These are phyloP conservation scores for Pseudomyrmex pallidus DNA, from an alignment of 1,140 invertebrate species.

Conservation along the genomic window DNA sequence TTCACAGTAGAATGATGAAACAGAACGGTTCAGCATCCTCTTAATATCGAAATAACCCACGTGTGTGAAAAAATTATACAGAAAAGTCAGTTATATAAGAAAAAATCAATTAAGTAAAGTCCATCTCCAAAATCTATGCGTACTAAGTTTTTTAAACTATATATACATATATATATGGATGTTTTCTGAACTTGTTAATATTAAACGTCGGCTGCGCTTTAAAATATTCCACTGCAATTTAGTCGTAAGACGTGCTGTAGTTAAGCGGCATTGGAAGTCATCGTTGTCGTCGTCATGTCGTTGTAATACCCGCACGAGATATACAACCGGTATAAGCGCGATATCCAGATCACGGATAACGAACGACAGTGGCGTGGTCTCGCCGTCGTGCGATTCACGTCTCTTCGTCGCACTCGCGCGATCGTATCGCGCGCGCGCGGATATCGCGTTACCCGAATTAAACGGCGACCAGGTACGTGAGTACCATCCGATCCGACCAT, in stretches of 20 bases:
- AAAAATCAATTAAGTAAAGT: too few species aligned
- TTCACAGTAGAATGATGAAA: too few species aligned
- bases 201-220: not conserved
- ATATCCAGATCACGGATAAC: constrained; percentile 46
- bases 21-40: too few species aligned
- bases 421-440: constrained; percentile 39
- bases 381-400: constrained; percentile 27
- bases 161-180: too few species aligned
- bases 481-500: constrained; percentile 48
- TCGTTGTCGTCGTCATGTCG: not conserved
- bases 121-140: too few species aligned
- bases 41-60: too few species aligned
- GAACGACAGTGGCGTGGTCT: constrained; percentile 20
- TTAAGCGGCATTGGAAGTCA: not conserved
- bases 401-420: constrained; percentile 51
- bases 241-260: not conserved
- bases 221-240: not conserved
- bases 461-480: constrained; percentile 53
- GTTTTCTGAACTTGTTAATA: not conserved
- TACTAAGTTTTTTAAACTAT: too few species aligned
- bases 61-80: not conserved
- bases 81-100: too few species aligned
- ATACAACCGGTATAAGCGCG: constrained; percentile 1
- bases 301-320: constrained; percentile 1
- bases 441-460: constrained; percentile 65